Conservation (phyloP, 2,113 vertebrate genomes). For the Eudyptes chrysolophus region DNA sequence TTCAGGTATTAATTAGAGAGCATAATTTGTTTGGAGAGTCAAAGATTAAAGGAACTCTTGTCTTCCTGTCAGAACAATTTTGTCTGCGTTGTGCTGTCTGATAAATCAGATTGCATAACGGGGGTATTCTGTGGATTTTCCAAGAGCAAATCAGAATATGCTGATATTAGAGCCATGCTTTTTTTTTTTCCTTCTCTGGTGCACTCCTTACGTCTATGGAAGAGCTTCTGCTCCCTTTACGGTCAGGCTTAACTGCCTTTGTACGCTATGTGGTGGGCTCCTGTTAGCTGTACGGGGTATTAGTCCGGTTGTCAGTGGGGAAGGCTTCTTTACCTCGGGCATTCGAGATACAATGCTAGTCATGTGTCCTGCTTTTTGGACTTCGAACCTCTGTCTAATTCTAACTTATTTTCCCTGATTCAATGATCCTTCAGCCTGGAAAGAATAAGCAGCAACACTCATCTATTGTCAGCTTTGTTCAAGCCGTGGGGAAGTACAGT, state of each 20-base stretch:
- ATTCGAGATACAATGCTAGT: background rate
- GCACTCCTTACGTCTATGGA: background rate
- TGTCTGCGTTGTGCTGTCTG: background rate
- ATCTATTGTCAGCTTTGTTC: background rate
- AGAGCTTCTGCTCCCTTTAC: background rate
- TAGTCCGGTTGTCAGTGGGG: background rate
- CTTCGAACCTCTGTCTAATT: slow-evolving; percentile 22
- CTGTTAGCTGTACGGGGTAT: background rate
- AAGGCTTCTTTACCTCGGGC: background rate
- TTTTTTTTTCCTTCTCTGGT: background rate
- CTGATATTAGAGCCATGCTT: background rate
- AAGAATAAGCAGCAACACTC: background rate
- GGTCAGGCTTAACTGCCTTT: background rate
- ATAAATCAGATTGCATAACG: background rate
- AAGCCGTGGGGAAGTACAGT: background rate
- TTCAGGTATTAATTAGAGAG: slow-evolving; percentile 3
- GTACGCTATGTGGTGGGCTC: background rate
- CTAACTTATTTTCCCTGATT: slow-evolving; percentile 37
- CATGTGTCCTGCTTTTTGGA: background rate
- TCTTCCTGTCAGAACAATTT: background rate
- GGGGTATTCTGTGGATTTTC: background rate
- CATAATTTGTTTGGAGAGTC: background rate
- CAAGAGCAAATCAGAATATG: background rate
- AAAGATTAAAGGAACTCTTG: background rate
- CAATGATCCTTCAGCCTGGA: background rate